Base-by-base conservation (phyloP, 1,140 invertebrate species). In the Drosophila pseudoananassae region DNA sequence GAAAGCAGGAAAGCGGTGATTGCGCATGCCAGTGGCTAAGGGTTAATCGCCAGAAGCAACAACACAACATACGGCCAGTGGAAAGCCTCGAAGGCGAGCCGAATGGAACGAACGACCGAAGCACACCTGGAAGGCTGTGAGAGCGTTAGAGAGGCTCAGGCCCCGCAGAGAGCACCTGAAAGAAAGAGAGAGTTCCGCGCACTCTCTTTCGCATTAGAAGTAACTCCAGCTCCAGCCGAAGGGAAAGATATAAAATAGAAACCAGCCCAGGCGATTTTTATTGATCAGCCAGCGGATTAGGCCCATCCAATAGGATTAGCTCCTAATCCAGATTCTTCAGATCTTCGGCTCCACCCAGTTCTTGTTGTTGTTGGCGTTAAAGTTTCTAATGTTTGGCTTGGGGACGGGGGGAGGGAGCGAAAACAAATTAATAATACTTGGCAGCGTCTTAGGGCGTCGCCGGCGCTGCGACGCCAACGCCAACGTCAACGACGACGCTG, bases 361-460 rank as follows among this genome's bases (percentile, higher is more conserved):
- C 2, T 27, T 27, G 25, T 25, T n/a, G 38, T 38, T 10, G 36
- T 38, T 40, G 14, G 15, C 14, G n/a, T 33, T 4, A 14, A 6
- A 43, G 40, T 17, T 43, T 40, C 38, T 40, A 40, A n/a, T 12
- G 9, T 10, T 3, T 12, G 10, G 10, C 1, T 10, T 36, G 10
- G 9, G 33, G 33, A 12, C 10, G 33, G 31, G 6, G 31, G 33
- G 8, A 3, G 31, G 12, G 33, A 36, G 36, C 12, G 50, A 76
- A 81, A 60, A 73, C 75, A 75, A 87, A 79, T 88, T 78, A 78
- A 78, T 83, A 72, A 76, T 46, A 46, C 43, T 46, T 15, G 64
- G 65, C 77, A 54, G 61, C 59, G 78, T 80, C 80, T 77, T 69
- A 83, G 83, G 83, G 83, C 83, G 83, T 87, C 83, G 78, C 78